Evolutionary conservation across 1,140 invertebrate genomes (phyloP).

Genomic region (Aplysia californica): DNA sequence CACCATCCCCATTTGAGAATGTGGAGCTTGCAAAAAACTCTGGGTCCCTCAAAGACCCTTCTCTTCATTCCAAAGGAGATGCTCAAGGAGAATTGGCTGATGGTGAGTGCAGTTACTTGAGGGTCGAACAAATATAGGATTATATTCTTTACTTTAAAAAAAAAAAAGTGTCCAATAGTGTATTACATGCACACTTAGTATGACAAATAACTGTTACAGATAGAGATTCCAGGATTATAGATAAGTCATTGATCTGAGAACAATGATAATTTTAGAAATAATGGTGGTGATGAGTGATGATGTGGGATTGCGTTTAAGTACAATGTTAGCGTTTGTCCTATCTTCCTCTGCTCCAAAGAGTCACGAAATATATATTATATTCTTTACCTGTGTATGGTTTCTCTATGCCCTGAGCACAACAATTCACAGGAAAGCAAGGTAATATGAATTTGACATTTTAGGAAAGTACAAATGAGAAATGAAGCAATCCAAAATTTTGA

Average conservation of each 20-base stretch:
- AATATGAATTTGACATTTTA: too few relatives aligned
- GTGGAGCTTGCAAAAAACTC: background rate
- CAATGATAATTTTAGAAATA: background rate
- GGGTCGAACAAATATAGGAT: background rate
- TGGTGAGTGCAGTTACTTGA: background rate
- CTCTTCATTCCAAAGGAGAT: background rate
- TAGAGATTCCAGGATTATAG: background rate
- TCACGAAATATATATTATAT: too few relatives aligned
- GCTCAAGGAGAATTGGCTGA: conserved; percentile 16
- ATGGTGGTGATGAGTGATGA: background rate
- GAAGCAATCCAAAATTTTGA: too few relatives aligned
- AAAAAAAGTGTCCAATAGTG: background rate
- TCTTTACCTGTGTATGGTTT: too few relatives aligned
- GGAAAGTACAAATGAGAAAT: too few relatives aligned
- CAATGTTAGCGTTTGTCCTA: too few relatives aligned
- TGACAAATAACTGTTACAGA: background rate
- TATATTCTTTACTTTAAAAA: background rate
- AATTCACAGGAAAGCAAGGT: too few relatives aligned
- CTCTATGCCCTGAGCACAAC: too few relatives aligned
- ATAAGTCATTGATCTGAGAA: background rate
- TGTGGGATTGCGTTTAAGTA: too few relatives aligned
- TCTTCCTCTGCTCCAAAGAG: too few relatives aligned
- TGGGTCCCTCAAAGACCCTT: background rate
- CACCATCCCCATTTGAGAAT: background rate
- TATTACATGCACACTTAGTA: background rate